Conservation (phyloP, 2,797 vertebrate genomes). For the Girardinus metallicus region DNA sequence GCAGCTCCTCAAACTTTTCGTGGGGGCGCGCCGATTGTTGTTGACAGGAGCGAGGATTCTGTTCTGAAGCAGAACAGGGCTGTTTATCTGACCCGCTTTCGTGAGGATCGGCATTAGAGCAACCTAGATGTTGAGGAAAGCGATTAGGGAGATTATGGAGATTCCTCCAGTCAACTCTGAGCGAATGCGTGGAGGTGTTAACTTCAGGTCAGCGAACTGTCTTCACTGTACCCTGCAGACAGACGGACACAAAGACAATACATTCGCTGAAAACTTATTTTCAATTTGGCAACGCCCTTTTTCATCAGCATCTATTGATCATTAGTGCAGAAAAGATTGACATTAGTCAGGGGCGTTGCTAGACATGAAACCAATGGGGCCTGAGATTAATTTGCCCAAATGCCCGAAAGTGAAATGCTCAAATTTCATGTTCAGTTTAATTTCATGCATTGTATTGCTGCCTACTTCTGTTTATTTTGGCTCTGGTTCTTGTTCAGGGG, state of each 20-base stretch:
- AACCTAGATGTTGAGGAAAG: conserved; percentile 62
- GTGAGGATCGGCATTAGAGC: conserved; percentile 48
- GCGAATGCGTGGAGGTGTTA: conserved; percentile 50
- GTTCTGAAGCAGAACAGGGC: not conserved
- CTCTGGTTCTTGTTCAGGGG: not conserved
- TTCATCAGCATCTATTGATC: conserved; percentile 5
- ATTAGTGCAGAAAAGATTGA: conserved; percentile 4
- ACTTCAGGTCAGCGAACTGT: conserved; percentile 49
- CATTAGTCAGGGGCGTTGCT: not conserved
- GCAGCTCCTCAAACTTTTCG: conserved; percentile 33
- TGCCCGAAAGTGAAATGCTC: not conserved
- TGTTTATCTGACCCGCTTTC: conserved; percentile 65
- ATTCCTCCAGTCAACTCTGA: conserved; percentile 63
- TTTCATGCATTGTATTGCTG: not conserved
- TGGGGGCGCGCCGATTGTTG: conserved; percentile 24
- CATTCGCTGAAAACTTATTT: not conserved
- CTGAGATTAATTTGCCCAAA: not conserved
- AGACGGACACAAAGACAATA: not conserved
- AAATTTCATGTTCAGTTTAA: not conserved
- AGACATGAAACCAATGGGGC: not conserved
- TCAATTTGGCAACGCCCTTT: not conserved
- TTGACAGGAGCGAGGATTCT: not conserved
- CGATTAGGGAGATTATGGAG: conserved; percentile 82
- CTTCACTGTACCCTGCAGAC: conserved; percentile 1
- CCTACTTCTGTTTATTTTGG: not conserved